A percentile compares a stretch with the other conserved stretches of the same genome.
Evolutionary conservation across 2,888 invertebrate genomes (phyloP).

Genomic region (Andricus curvator): DNA sequence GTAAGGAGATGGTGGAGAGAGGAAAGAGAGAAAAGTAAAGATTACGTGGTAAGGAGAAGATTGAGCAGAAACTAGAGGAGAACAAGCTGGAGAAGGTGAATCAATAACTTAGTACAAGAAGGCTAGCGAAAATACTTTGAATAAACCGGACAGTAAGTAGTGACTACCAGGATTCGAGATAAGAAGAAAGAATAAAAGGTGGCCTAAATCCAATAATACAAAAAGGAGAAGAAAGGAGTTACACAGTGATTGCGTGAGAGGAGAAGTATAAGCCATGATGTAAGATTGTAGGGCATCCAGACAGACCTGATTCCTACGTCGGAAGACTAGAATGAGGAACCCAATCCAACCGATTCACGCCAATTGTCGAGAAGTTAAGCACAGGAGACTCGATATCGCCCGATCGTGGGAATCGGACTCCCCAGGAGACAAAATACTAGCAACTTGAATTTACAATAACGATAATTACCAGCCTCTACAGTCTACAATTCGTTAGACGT

Average conservation of each 20-base stretch:
- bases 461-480: background rate
- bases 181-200: no score
- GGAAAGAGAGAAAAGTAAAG: no score
- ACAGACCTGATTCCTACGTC: background rate
- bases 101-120: no score
- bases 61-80: no score
- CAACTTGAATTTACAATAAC: constrained; percentile 21
- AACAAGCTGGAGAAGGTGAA: no score
- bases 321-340: background rate
- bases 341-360: background rate
- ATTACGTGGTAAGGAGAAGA: no score
- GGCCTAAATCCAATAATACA: no score
- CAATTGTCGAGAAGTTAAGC: background rate
- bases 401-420: constrained; percentile 24
- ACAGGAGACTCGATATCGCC: background rate
- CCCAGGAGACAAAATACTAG: background rate
- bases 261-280: background rate
- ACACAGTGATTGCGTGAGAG: background rate
- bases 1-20: no score
- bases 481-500: background rate
- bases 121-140: no score
- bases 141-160: no score
- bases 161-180: no score
- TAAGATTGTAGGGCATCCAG: background rate
- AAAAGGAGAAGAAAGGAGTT: no score